These are phyloP conservation scores for Tragelaphus buxtoni DNA, from an alignment of 2,113 vertebrate species.

Conservation along the genomic window DNA sequence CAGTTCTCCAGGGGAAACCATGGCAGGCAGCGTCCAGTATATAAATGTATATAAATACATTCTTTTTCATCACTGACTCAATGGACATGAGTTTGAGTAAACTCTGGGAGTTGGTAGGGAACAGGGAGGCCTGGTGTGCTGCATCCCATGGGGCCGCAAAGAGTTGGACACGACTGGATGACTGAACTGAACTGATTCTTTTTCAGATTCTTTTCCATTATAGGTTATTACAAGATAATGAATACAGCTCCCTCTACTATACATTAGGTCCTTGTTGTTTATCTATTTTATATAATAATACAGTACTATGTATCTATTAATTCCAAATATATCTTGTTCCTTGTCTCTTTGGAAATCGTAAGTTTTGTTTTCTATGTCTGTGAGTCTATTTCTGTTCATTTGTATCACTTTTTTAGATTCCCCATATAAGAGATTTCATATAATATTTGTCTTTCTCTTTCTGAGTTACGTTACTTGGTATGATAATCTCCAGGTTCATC, in stretches of 20 bases:
- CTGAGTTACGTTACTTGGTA: background rate
- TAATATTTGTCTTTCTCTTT: background rate
- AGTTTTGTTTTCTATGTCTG: background rate
- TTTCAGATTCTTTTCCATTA: background rate
- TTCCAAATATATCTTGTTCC: background rate
- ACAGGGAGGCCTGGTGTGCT: background rate
- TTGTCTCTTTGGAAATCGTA: background rate
- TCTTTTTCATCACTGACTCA: background rate
- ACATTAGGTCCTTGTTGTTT: background rate
- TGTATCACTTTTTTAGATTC: background rate
- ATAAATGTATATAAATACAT: background rate
- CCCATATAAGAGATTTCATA: background rate
- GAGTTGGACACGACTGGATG: rapidly evolving
- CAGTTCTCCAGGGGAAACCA: background rate
- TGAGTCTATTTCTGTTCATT: background rate
- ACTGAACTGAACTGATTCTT: background rate
- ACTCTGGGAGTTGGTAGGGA: background rate
- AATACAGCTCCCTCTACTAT: too few species aligned
- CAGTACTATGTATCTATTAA: background rate
- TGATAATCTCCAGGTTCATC: background rate
- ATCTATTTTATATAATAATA: background rate
- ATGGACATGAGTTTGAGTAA: background rate
- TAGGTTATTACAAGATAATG: background rate
- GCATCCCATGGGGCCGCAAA: background rate
- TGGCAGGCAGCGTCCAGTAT: background rate